Evolutionary conservation across 2,797 vertebrate species (phyloP), one percentile per base, ranked within the genome.

Genomic region (Parauchenoglanis punctatus): DNA sequence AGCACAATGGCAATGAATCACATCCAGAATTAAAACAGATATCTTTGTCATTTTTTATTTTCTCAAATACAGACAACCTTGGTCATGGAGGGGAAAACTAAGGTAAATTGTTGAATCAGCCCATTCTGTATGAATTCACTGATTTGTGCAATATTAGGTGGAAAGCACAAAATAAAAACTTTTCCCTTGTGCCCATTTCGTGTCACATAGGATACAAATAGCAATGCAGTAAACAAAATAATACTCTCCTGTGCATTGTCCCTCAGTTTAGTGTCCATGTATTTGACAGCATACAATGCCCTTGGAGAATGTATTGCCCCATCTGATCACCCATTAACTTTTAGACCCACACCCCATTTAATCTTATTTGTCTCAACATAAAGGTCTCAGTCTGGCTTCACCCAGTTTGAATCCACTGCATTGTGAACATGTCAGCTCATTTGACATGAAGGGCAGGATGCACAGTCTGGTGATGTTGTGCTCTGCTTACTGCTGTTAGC

Each of bases 1-100:
- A 77, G 84, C 78, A 83, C 84, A 68, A 86, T 84, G 85, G 54
- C 54, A 84, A 78, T 89, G 56, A 49, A 83, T 75, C 72, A 82
- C 35, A 85, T 56, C 31, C 40, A 83, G 65, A 65, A 83, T 88
- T 76, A 88, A 88, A 88, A 88, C 72, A 83, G 44, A 88, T 86
- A 73, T 54, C 20, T 72, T 44, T 61, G 70, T 86, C 63, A 44
- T 81, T 72, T 23, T 58, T 78, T 81, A 15, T 75, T 46, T 23
- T 82, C 52, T 70, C 40, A 83, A 67, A 61, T 40, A 61, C 52
- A 77, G 49, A 68, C 80, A 86, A 78, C 87, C 78, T 86, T 88
- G 85, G 58, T 84, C 56, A 78, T 80, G 58, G 46, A 80, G 54
- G 56, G 72, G 44, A 85, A 86, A 83, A 35, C 58, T 31, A 88